Base-by-base conservation (phyloP, 1,140 invertebrate species). In the Goniozus legneri region DNA sequence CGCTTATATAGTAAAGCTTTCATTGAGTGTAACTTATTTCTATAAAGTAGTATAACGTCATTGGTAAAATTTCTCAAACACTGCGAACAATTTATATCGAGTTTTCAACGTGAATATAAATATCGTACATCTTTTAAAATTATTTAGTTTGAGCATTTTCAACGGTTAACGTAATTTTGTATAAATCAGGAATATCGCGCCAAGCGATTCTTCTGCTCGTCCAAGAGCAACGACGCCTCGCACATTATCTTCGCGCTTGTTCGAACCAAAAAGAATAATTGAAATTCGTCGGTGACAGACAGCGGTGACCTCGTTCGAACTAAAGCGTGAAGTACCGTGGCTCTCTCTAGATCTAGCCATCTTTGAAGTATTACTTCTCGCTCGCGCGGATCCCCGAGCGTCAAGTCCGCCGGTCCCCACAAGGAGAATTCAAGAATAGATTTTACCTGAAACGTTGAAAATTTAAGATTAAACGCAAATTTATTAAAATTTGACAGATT, bases 341-440 rank as follows among this genome's bases (percentile, higher is more conserved):
- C 89, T 15, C 89, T 77, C 64, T 91, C 88, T 8, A 92, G 71
- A 62, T 92, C 89, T 30, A 92, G 65, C 89, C 89, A 92, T 32
- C 88, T 78, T 58, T 91, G 88, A 2, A 91, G 62, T 0, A 83
- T 83, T 12, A 84, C 59, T 52, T 88, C 86, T 3, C 85, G 77
- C 48, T 88, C 87, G 19, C 81, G 79, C 1, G 82, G 81, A 4
- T 80, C 80, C 0, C 82, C 81, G 8, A 88, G 73, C 0, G 81
- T 80, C 1, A 86, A 82, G 59, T 89, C 87, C 8, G 86, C 80
- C 1, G 89, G 90, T 2, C 89, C 90, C 88, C 89, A 94, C 2
- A 94, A 71, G 48, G 87, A 87, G 58, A 88, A 89, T 62, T 92
- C 89, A 19, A 92, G 65, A 0, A 92, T 79, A 0, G 87, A 83